A percentile compares a stretch with the other conserved stretches of the same genome.
Evolutionary conservation across 1,140 invertebrate genomes (phyloP).

Genomic region (Pararge aegeria): DNA sequence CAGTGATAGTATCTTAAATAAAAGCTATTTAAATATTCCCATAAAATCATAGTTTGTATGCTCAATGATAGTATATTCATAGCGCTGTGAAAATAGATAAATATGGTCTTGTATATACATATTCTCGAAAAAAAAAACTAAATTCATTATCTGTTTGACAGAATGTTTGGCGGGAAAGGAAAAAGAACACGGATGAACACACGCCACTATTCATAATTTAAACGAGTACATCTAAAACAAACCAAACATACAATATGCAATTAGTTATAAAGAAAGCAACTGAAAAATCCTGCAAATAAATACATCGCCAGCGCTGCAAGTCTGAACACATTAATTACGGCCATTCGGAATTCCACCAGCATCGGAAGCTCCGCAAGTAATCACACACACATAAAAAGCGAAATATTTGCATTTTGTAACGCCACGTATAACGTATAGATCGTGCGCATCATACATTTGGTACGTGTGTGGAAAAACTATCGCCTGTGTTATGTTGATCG

Average conservation of each 20-base stretch:
- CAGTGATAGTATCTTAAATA: too few relatives aligned
- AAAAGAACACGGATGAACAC: neutral
- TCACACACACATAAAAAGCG: slow-evolving; percentile 13
- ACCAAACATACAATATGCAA: neutral
- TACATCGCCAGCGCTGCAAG: neutral
- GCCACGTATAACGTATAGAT: slow-evolving; percentile 5
- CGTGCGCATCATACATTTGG: neutral
- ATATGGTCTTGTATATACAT: too few relatives aligned
- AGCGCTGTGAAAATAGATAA: too few relatives aligned
- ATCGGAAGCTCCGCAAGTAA: slow-evolving; percentile 21
- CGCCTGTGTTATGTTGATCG: neutral
- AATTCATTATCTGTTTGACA: too few relatives aligned
- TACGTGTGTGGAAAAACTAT: neutral
- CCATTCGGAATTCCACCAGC: slow-evolving; percentile 48
- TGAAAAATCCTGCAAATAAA: neutral
- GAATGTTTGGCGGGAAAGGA: too few relatives aligned
- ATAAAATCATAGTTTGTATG: too few relatives aligned
- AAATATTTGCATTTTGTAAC: slow-evolving; percentile 14
- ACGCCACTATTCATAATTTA: neutral
- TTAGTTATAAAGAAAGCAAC: neutral
- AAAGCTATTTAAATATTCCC: too few relatives aligned
- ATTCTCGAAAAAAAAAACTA: too few relatives aligned
- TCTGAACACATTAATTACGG: slow-evolving; percentile 61
- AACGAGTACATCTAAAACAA: too few relatives aligned
- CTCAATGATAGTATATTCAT: too few relatives aligned